A percentile compares a stretch with the other conserved stretches of the same genome.
Conservation (phyloP, 2,113 vertebrate genomes). For the Zootoca vivipara region DNA sequence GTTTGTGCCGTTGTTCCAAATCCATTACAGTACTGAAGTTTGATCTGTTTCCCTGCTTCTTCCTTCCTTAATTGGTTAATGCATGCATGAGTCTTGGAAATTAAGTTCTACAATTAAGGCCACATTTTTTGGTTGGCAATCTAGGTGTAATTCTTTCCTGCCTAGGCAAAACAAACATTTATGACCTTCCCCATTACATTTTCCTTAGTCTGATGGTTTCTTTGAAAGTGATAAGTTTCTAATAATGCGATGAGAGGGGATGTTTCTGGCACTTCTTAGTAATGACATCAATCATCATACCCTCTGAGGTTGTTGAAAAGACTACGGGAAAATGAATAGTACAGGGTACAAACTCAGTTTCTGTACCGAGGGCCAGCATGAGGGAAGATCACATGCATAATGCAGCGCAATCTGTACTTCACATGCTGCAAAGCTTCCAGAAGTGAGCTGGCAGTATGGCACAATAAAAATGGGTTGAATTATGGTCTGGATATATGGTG, state of each 20-base stretch:
- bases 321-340: neutral
- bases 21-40: neutral
- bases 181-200: neutral
- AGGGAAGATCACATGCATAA: neutral
- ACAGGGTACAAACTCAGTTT: neutral
- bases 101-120: neutral
- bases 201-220: neutral
- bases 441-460: neutral
- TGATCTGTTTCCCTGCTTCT: neutral
- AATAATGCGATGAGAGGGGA: neutral
- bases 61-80: neutral
- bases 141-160: neutral
- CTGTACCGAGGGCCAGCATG: neutral
- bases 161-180: neutral
- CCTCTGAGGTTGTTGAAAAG: neutral
- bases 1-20: neutral
- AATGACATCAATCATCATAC: neutral
- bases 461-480: neutral
- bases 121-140: neutral
- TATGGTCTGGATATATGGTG: neutral
- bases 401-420: neutral
- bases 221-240: neutral
- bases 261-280: neutral
- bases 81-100: neutral
- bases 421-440: neutral